Base-by-base conservation (phyloP, 2,797 vertebrate genomes). In the Aulostomus chinensis region DNA sequence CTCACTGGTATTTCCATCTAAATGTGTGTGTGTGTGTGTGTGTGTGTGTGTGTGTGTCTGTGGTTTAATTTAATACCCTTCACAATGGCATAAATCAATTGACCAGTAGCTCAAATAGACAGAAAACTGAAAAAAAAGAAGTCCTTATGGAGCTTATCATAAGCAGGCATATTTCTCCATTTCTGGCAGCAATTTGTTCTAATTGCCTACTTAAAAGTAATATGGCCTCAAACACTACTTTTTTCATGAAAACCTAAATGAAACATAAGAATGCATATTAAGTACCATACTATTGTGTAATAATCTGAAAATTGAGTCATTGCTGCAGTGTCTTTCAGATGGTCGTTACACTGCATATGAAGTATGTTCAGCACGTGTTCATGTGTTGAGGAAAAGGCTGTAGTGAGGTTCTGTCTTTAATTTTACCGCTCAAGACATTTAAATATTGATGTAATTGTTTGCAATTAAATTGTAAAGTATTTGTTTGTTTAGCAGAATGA, bases 171-270 rank as follows among this genome's bases (percentile, higher is more conserved):
- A 81, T 84, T 74, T 77, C 72, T 64, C 41, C 48, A 72, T 67
- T 74, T 74, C 68, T 53, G 39, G 38, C 68, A 78, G 83, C 80
- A 84, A 84, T 84, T 89, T 83, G 72, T 80, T 83, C 73, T 84
- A 88, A 89, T 88, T 84, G 81, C 60, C 73, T 80, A 73, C 80
- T 83, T 86, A 78, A 77, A 80, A 56, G 78, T 83, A 84, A 87
- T 76, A 66, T 58, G 60, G 71, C 70, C 69, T 72, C 74, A 74
- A 83, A 84, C 63, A 52, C n/a, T 24, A 60, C 51, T 62, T 66
- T 71, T 51, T 51, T 41, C 59, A 54, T 45, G 22, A 51, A 77
- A 78, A 54, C 31, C 30, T 30, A 71, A 73, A 82, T 76, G 78
- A 86, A 84, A 86, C 66, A 74, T 72, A 73, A 88, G 75, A 78